Evolutionary conservation across 2,113 vertebrate species (phyloP).

Genomic region (Megalops atlanticus): DNA sequence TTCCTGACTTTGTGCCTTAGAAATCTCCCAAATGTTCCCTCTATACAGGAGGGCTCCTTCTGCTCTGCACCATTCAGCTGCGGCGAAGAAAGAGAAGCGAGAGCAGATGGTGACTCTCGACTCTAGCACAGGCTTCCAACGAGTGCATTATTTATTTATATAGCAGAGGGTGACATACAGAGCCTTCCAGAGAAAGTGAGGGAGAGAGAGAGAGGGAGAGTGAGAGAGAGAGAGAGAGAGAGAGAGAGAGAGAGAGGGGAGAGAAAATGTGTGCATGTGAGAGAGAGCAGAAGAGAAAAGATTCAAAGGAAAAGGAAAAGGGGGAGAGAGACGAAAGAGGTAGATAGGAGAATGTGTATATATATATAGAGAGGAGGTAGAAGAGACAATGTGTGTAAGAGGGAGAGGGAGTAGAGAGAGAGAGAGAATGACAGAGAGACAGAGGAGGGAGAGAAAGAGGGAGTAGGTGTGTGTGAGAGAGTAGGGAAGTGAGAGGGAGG

Average conservation of each 20-base stretch:
- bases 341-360: neutral
- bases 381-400: neutral
- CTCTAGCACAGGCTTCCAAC: neutral
- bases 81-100: neutral
- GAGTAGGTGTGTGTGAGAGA: no score
- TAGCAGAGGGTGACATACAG: neutral
- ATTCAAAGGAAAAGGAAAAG: neutral
- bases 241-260: no score
- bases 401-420: neutral
- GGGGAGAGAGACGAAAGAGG: neutral
- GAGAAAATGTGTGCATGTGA: neutral
- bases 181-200: neutral
- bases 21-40: no score
- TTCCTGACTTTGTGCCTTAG: no score
- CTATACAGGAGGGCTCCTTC: neutral
- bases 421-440: neutral
- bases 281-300: neutral
- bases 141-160: neutral
- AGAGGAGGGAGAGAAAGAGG: neutral
- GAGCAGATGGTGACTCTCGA: neutral
- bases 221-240: neutral
- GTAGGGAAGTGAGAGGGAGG: no score
- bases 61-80: neutral
- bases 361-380: neutral
- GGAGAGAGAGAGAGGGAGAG: neutral